Percentiles rank a stretch among this genome's conserved stretches.
phyloP scores from a whole-genome alignment of 1,140 invertebrate species.

The Phthorimaea operculella region DNA sequence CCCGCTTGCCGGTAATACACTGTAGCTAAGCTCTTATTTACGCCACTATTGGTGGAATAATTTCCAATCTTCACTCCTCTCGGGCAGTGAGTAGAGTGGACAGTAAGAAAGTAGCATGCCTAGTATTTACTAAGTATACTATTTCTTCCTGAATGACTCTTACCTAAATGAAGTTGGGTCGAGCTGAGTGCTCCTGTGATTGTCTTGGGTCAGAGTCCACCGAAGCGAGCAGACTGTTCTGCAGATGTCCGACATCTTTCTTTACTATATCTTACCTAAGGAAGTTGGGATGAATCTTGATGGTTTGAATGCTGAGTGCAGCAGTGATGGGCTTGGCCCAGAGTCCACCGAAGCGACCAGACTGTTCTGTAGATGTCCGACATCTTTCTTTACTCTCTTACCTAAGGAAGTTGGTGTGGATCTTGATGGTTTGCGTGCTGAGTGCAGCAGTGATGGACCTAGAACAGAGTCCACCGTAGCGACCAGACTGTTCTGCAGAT shows the following conservation, averaged over 20 bases:
- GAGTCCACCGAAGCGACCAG: conserved; percentile 73
- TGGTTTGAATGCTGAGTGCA: conserved; percentile 56
- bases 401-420: conserved; percentile 69
- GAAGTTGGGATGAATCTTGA: conserved; percentile 68
- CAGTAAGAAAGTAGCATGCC: no score
- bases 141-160: no score
- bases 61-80: no score
- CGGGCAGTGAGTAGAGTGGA: no score
- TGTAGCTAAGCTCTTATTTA: no score
- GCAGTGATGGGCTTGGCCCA: conserved; percentile 75
- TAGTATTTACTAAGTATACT: no score
- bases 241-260: conserved; percentile 52
- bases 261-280: conserved; percentile 44
- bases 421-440: conserved; percentile 59
- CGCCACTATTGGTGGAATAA: no score
- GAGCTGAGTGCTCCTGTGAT: conserved; percentile 63
- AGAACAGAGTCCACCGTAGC: conserved; percentile 77
- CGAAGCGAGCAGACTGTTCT: conserved; percentile 74
- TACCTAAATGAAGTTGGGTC: conserved; percentile 67
- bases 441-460: conserved; percentile 69
- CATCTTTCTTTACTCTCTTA: conserved; percentile 16
- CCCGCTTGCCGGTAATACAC: no score
- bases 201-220: conserved; percentile 78
- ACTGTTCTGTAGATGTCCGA: conserved; percentile 70
- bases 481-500: conserved; percentile 75